Base-by-base conservation (phyloP, 2,113 vertebrate genomes). In the Porphyrio hochstetteri region DNA sequence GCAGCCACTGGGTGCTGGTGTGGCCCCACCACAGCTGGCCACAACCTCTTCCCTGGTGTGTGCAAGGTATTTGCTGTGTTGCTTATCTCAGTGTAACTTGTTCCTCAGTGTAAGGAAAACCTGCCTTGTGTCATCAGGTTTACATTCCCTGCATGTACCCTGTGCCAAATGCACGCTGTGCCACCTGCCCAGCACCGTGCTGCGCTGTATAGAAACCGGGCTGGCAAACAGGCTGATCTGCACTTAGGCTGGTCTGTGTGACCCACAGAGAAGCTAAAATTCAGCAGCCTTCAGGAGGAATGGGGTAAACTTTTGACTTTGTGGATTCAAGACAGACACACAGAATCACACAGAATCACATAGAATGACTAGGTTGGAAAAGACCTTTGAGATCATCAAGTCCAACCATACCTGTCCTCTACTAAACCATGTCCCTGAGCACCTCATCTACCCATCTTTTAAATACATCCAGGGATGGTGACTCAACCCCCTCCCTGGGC, bases 71-170 rank as follows among this genome's bases (percentile, higher is more conserved):
- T 82, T 88, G 1, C 11, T 36, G 36, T 27, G 38, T 11, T 64
- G 15, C n/a, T 85, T 65, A n/a, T 46, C 13, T 40, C n/a, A 25
- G 16, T 1, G 2, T 28, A 36, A 52, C 23, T 76, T 77, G 40
- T 53, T 35, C 44, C 42, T 65, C 2, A 3, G 7, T 1, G 0
- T 2, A 2, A 65, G 36, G 18, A 78, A 59, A 82, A n/a, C 52
- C 60, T 40, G 7, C 23, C 52, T 59, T 10, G 7, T 70, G 46
- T 79, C 64, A 40, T 38, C 33, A 85, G n/a, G 6, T 80, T 86
- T 77, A 20, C 17, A 16, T 86, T 48, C 1, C 0, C 38, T 64
- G 18, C 48, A 27, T 0, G 0, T 21, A 7, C 10, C 10, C 3
- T 0, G 1, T 50, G 17, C 50, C 3, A 3, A 21, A 38, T 21